Conservation (phyloP, 2,888 invertebrate genomes). For the Lasioglossum marginatum region DNA sequence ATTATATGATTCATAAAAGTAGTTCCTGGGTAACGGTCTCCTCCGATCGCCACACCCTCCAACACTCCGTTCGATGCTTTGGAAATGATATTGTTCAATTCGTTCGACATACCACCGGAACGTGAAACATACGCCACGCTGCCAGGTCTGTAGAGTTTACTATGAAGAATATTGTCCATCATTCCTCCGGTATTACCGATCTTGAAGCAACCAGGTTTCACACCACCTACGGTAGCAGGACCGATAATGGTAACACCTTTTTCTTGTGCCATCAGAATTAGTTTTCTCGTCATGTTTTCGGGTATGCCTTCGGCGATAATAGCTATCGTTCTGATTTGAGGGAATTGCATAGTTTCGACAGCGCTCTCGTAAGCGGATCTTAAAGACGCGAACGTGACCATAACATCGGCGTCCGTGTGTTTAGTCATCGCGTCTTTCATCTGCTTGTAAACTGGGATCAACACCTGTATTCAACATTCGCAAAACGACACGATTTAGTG, state of each 20-base stretch:
- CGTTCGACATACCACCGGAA: conserved; percentile 99
- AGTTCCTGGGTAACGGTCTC: conserved; percentile 98
- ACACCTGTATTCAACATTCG: conserved; percentile 72
- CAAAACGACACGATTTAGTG: neutral
- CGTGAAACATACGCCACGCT: conserved; percentile 99
- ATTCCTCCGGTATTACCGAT: conserved; percentile 99
- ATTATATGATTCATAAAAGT: conserved; percentile 99
- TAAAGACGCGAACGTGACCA: conserved; percentile 98
- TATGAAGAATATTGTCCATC: conserved; percentile 99
- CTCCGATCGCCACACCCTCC: conserved; percentile 99
- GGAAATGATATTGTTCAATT: conserved; percentile 98
- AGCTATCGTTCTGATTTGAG: conserved; percentile 97
- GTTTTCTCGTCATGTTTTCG: conserved; percentile 98
- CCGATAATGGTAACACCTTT: conserved; percentile 96
- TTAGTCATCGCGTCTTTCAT: conserved; percentile 98
- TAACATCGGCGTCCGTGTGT: conserved; percentile 96
- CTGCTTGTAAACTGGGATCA: conserved; percentile 94
- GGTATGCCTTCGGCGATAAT: conserved; percentile 99
- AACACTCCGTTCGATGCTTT: conserved; percentile 98
- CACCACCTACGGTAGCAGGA: conserved; percentile 98
- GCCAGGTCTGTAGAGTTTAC: conserved; percentile 98
- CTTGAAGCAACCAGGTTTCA: conserved; percentile 99
- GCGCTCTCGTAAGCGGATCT: conserved; percentile 99
- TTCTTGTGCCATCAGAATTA: conserved; percentile 93
- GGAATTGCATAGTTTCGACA: conserved; percentile 96